phyloP scores from a whole-genome alignment of 2,113 vertebrate genomes.

The Antigone vipio region DNA sequence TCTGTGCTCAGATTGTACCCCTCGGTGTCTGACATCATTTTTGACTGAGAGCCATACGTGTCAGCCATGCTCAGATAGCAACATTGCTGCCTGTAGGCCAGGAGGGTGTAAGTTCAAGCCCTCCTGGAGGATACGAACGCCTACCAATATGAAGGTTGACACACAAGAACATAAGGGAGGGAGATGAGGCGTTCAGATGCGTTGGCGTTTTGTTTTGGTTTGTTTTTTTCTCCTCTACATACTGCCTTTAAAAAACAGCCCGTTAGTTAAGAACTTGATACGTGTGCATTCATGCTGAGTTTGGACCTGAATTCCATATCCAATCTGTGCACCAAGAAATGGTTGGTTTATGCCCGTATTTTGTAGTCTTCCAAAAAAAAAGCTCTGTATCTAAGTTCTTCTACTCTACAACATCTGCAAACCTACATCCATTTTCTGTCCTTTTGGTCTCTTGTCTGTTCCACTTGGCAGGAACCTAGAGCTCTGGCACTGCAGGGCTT shows the following conservation, averaged over 20 bases:
- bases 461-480: not conserved
- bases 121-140: rapidly evolving
- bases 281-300: not conserved
- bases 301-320: not conserved
- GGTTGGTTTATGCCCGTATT: not conserved
- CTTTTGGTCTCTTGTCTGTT: not conserved
- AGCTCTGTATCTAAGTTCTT: not conserved
- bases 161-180: not conserved
- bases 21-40: not conserved
- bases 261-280: not conserved
- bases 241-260: not conserved
- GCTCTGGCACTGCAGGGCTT: not conserved
- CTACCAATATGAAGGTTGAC: not conserved
- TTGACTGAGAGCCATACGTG: rapidly evolving
- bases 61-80: not conserved
- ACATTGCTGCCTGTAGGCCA: not conserved
- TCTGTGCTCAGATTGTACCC: not conserved
- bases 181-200: not conserved
- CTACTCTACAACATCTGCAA: not conserved
- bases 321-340: not conserved
- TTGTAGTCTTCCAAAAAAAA: not conserved
- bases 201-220: rapidly evolving
- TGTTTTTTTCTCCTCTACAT: not conserved
- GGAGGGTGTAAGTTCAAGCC: not conserved
- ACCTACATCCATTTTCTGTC: not conserved